Conservation (phyloP, 2,797 vertebrate species). For the Girardinus metallicus region DNA sequence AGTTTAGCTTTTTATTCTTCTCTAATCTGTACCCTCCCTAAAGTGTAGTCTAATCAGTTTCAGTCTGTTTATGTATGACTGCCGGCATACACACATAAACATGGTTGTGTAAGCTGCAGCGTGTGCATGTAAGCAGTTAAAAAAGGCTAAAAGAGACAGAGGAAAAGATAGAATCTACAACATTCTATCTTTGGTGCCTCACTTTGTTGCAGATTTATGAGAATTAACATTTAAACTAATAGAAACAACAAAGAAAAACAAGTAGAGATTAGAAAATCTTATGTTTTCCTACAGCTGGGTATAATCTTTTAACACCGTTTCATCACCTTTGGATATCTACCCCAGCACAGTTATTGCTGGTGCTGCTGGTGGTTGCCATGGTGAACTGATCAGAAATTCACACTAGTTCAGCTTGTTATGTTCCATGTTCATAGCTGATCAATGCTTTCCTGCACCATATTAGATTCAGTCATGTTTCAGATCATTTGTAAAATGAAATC, state of each 20-base stretch:
- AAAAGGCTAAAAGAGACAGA: too few relatives aligned
- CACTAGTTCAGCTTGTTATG: conserved; percentile 7
- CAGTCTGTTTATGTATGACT: too few relatives aligned
- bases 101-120: too few relatives aligned
- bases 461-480: not conserved
- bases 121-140: too few relatives aligned
- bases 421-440: not conserved
- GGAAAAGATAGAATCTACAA: too few relatives aligned
- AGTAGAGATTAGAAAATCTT: not conserved
- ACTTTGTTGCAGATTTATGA: not conserved
- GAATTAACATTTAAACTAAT: conserved; percentile 3
- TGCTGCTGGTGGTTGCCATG: conserved; percentile 8
- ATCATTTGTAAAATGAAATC: not conserved
- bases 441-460: conserved; percentile 2
- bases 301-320: not conserved
- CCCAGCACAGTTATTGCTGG: not conserved
- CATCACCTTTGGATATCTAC: conserved; percentile 2
- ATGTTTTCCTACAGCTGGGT: not conserved
- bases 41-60: too few relatives aligned
- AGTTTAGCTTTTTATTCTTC: too few relatives aligned
- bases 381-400: conserved; percentile 13
- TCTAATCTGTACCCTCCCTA: too few relatives aligned
- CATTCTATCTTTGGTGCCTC: not conserved
- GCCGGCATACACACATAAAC: too few relatives aligned
- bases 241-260: conserved; percentile 2